Percentiles rank a stretch among this genome's conserved stretches.
phyloP scores from a whole-genome alignment of 2,113 vertebrate species.

The Columba janthina region DNA sequence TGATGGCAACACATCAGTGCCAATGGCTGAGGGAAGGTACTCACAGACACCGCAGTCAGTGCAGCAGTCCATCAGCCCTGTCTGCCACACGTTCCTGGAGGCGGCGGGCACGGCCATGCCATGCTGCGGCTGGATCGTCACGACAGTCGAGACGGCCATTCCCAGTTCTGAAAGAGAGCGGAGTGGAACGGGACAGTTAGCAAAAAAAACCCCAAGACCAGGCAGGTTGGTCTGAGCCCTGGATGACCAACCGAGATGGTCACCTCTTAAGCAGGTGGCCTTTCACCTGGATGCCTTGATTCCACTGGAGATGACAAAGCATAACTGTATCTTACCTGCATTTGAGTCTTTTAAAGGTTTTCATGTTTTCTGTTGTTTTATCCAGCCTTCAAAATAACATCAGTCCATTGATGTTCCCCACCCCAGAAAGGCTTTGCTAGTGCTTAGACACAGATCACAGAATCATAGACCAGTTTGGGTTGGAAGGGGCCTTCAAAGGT shows the following conservation, averaged over 20 bases:
- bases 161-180: background rate
- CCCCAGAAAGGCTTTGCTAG: background rate
- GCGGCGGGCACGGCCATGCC: fast-evolving
- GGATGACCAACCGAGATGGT: background rate
- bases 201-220: background rate
- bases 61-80: slow-evolving; percentile 66
- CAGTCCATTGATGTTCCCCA: background rate
- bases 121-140: background rate
- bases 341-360: background rate
- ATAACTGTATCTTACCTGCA: background rate
- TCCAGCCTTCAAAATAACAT: background rate
- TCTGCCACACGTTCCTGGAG: slow-evolving; percentile 52
- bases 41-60: slow-evolving; percentile 68
- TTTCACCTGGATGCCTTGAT: background rate
- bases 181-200: fast-evolving
- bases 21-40: background rate
- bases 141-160: fast-evolving
- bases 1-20: fast-evolving
- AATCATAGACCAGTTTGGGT: too few relatives aligned
- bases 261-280: fast-evolving
- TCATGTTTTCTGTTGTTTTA: background rate
- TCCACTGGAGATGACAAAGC: fast-evolving
- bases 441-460: background rate
- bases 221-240: fast-evolving
- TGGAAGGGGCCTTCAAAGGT: too few relatives aligned